Conservation (phyloP, 2,113 vertebrate species). For the Chloebia gouldiae region DNA sequence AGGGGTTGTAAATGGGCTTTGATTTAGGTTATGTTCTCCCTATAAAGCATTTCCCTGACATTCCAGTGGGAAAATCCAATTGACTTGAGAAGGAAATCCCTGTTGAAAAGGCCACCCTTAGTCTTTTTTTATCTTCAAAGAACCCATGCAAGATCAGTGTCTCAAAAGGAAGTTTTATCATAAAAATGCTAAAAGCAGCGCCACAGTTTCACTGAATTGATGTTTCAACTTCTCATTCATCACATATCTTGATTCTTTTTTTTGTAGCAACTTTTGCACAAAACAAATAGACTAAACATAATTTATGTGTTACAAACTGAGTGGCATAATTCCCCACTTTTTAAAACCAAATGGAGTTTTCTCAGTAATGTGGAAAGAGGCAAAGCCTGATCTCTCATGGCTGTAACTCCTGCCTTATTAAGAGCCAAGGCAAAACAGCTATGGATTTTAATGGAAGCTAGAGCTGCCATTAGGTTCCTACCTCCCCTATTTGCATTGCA, state of each 20-base stretch:
- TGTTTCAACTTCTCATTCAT: not conserved
- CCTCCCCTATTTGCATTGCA: not conserved
- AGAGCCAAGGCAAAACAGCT: not conserved
- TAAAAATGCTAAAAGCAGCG: not conserved
- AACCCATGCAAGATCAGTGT: not conserved
- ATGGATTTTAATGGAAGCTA: not conserved
- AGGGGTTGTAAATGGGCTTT: not conserved
- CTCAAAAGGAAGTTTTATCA: not conserved
- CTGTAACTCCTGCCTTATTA: not conserved
- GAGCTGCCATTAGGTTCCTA: not conserved
- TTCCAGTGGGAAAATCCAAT: not conserved
- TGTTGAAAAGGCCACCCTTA: not conserved
- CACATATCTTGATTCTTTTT: not conserved
- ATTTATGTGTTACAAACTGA: not conserved
- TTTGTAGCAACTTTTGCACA: not conserved
- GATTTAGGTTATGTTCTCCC: not conserved
- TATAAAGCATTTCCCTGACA: not conserved
- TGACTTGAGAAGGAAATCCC: not conserved
- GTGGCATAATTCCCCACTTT: not conserved
- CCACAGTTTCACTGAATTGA: not conserved
- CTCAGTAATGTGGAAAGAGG: not conserved
- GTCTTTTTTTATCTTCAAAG: constrained; percentile 27
- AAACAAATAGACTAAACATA: not conserved
- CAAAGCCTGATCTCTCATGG: not conserved
- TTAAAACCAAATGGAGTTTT: not conserved